Conservation (phyloP, 2,888 invertebrate genomes). For the Linnaemya vulpina region DNA sequence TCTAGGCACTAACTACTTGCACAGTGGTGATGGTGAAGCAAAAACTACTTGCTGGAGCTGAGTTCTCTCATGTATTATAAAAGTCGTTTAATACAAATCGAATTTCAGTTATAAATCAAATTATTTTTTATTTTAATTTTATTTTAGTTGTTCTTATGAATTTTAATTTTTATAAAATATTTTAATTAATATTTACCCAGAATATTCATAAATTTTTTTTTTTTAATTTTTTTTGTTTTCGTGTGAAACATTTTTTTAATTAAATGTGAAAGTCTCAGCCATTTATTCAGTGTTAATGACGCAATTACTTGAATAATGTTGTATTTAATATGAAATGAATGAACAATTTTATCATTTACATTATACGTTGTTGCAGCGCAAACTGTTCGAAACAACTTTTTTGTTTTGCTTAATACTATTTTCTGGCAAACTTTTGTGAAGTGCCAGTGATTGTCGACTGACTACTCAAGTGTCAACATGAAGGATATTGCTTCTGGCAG, state of each 20-base stretch:
- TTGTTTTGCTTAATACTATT: neutral
- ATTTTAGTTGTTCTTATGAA: too few species aligned
- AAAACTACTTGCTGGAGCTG: too few species aligned
- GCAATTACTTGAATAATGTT: slow-evolving; percentile 25
- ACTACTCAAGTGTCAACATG: slow-evolving; percentile 66
- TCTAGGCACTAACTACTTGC: too few species aligned
- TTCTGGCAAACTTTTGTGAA: neutral
- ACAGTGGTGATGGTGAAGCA: too few species aligned
- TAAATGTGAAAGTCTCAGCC: neutral
- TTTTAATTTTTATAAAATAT: too few species aligned
- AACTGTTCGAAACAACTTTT: slow-evolving; percentile 17
- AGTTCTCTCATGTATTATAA: too few species aligned
- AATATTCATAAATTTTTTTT: too few species aligned
- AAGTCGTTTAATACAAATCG: too few species aligned
- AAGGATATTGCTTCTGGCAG: slow-evolving; percentile 45
- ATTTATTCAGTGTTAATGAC: neutral
- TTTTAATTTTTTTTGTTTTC: too few species aligned
- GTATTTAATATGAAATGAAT: neutral
- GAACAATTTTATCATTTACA: slow-evolving; percentile 11
- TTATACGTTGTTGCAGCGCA: slow-evolving; percentile 2
- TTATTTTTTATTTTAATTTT: too few species aligned
- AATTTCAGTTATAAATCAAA: too few species aligned
- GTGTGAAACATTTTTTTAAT: neutral
- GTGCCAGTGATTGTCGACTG: slow-evolving; percentile 55
- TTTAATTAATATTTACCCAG: too few species aligned